phyloP scores from a whole-genome alignment of 2,888 invertebrate species.

The Hirtodrosophila cameraria region DNA sequence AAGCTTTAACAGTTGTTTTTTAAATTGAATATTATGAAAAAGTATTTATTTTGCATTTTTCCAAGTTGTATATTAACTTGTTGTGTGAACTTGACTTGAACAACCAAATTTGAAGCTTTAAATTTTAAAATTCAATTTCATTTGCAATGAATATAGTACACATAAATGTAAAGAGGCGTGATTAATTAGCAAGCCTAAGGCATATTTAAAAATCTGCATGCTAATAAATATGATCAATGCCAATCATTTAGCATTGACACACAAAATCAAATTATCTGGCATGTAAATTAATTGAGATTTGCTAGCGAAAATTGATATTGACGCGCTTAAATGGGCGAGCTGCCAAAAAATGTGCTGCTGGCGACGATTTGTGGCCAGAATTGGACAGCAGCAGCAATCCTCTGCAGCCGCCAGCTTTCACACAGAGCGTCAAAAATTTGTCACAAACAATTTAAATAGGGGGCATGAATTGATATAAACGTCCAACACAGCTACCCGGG shows the following conservation, averaged over 20 bases:
- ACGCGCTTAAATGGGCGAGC: constrained; percentile 47
- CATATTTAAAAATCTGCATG: constrained; percentile 4
- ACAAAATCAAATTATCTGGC: constrained; percentile 66
- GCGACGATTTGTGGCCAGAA: constrained; percentile 38
- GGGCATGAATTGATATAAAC: constrained; percentile 74
- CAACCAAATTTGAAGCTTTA: too few species aligned
- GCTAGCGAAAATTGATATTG: constrained; percentile 66
- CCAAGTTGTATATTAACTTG: too few species aligned
- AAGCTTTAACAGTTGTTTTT: too few species aligned
- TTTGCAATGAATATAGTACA: too few species aligned
- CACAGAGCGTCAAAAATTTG: constrained; percentile 50
- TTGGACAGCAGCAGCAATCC: constrained; percentile 19
- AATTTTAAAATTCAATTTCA: too few species aligned
- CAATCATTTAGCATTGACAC: constrained; percentile 48
- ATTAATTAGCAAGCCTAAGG: constrained; percentile 28
- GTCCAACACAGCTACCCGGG: constrained; percentile 34
- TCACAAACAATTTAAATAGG: constrained; percentile 39
- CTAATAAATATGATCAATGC: constrained; percentile 49
- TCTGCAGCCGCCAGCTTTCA: not conserved
- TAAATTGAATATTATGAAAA: too few species aligned
- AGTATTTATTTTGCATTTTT: too few species aligned
- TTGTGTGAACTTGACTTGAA: too few species aligned
- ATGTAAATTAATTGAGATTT: constrained; percentile 68
- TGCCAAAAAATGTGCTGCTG: constrained; percentile 36
- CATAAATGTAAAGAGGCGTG: too few species aligned